Evolutionary conservation across 92 coral and sea anemone species (phyloP).

Genomic region (Palythoa caribaeorum): DNA sequence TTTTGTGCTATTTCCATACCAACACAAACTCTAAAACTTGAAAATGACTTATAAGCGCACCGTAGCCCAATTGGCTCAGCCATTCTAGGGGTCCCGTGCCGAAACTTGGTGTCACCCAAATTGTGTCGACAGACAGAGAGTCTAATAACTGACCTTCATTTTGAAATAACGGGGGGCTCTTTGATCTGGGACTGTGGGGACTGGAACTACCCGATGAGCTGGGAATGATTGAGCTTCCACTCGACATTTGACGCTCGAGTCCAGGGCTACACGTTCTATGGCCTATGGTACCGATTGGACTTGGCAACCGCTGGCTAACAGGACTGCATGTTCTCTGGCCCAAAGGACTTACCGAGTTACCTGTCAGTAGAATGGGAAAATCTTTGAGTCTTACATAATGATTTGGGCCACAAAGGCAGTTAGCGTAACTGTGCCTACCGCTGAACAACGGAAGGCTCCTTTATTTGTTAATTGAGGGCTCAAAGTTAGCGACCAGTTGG

Average conservation of each 20-base stretch:
- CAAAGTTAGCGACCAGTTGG: no score
- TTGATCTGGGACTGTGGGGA: conserved; percentile 77
- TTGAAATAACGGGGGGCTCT: conserved; percentile 70
- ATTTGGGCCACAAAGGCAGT: neutral
- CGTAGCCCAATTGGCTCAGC: no score
- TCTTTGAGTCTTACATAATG: neutral
- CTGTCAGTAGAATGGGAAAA: neutral
- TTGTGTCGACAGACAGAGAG: neutral
- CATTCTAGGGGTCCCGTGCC: no score
- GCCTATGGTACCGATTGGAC: conserved; percentile 73
- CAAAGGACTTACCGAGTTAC: conserved; percentile 69
- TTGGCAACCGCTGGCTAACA: conserved; percentile 42
- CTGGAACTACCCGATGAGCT: conserved; percentile 82
- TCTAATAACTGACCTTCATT: conserved; percentile 70
- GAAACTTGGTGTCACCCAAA: no score
- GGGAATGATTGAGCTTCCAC: conserved; percentile 67
- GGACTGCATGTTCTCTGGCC: conserved; percentile 74
- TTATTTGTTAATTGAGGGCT: no score
- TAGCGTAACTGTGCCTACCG: no score
- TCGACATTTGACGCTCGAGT: conserved; percentile 64
- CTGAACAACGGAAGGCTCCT: no score
- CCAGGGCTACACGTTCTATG: conserved; percentile 70
- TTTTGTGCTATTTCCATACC: no score
- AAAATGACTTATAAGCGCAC: no score
- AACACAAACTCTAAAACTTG: no score